Conservation (phyloP, 92 coral and sea anemone species). For the Actinernus sp. region DNA sequence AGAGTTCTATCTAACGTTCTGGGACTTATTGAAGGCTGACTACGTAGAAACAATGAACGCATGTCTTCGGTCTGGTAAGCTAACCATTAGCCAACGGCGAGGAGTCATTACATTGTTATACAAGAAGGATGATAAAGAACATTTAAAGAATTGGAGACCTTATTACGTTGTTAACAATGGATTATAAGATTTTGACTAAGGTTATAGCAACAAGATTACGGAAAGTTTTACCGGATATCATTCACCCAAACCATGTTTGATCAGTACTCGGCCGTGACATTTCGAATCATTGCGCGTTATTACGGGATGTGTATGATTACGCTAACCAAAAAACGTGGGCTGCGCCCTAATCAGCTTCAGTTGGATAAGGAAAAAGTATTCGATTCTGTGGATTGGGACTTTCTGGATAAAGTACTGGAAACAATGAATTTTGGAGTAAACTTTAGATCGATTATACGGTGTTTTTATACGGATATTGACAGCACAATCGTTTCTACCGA, state of each 20-base stretch:
- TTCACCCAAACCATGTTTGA: constrained; percentile 39
- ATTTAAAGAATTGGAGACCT: constrained; percentile 62
- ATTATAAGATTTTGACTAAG: constrained; percentile 41
- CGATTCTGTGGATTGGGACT: too few relatives aligned
- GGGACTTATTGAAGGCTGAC: constrained; percentile 50
- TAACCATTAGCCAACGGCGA: constrained; percentile 23
- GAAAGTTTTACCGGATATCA: constrained; percentile 9
- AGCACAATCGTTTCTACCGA: too few relatives aligned
- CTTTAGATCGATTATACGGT: too few relatives aligned
- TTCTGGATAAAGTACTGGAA: too few relatives aligned
- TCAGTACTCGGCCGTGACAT: constrained; percentile 52
- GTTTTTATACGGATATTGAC: too few relatives aligned
- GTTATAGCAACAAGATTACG: constrained; percentile 27
- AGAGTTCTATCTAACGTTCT: constrained; percentile 53
- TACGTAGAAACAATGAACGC: constrained; percentile 31
- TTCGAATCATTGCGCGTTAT: too few relatives aligned
- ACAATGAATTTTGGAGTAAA: too few relatives aligned
- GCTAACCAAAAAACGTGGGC: too few relatives aligned
- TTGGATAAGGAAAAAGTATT: too few relatives aligned
- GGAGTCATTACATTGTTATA: constrained; percentile 38
- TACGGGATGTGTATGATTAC: too few relatives aligned
- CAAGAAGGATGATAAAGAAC: constrained; percentile 45
- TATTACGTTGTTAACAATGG: constrained; percentile 50
- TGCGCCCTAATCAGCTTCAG: too few relatives aligned
- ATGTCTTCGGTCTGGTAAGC: background rate